Base-by-base conservation (phyloP, 2,888 invertebrate species). In the Celastrina argiolus region DNA sequence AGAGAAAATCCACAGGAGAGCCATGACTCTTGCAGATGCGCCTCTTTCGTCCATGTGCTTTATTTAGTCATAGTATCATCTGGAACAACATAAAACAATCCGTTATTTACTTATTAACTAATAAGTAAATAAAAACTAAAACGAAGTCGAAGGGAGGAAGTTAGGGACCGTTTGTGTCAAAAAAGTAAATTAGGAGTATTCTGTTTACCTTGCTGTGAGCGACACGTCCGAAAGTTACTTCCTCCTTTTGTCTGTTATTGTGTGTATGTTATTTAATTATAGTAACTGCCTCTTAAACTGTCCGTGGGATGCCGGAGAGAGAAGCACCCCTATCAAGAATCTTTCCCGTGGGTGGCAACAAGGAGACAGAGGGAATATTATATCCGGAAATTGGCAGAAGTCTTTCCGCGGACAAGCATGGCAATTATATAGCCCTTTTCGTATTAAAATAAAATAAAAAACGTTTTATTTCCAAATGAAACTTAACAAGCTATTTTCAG, bases 161-260 rank as follows among this genome's bases (percentile, higher is more conserved):
- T 83, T 83, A 74, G 78, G 81, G 74, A 72, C 59, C 71, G 71
- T 72, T 68, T 69, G 67, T 77, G 74, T 78, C 76, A 77, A 80
- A 81, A 87, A 87, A 81, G 81, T 81, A 83, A 88, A 85, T 86
- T 79, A 84, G 81, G 81, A 79, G 76, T 77, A 82, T 87, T 85
- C 80, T 84, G 82, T 87, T 84, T 86, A 82, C 83, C 79, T 84
- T 73, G 71, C 72, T 72, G 72, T 72, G 71, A 74, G 70, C 70
- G 69, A 72, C 72, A 71, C 70, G 68, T 70, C 67, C 59, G 67
- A 72, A 71, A 74, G 73, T 74, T 72, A 72, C 71, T 68, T 58
- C n/a, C 71, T 68, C 56, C 59, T 68, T 66, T 67, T 56, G 66
- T 64, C 59, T 31, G n/a, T n/a, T n/a, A n/a, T n/a, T n/a, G n/a